phyloP scores from a whole-genome alignment of 2,888 invertebrate genomes.

The Hydraecia micacea region DNA sequence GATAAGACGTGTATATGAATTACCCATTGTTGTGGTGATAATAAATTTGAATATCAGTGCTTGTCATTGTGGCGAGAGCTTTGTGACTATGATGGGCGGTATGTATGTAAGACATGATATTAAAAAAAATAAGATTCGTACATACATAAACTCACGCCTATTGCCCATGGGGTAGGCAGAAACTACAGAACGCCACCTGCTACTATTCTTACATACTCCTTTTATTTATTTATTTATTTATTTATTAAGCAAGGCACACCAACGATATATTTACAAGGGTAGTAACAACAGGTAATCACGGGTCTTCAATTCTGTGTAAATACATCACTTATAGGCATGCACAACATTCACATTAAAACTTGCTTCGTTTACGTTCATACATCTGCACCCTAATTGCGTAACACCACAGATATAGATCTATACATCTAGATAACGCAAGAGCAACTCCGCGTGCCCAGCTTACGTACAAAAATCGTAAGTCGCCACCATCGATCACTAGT shows the following conservation, averaged over 20 bases:
- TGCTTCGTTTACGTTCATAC: not conserved
- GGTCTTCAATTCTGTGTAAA: too few species aligned
- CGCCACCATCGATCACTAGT: too few species aligned
- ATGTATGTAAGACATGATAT: not conserved
- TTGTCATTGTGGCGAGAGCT: conserved; percentile 28
- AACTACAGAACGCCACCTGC: not conserved
- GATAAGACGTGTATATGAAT: conserved; percentile 52
- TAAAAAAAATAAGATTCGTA: not conserved
- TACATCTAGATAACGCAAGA: too few species aligned
- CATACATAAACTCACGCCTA: not conserved
- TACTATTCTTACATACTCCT: not conserved
- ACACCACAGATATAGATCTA: too few species aligned
- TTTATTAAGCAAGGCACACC: too few species aligned
- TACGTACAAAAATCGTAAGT: too few species aligned
- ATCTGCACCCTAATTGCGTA: not conserved
- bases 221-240: too few species aligned
- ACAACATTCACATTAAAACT: too few species aligned
- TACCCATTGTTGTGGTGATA: conserved; percentile 45
- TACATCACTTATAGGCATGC: too few species aligned
- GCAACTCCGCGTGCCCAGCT: too few species aligned
- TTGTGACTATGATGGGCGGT: conserved; percentile 4
- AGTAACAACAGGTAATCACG: too few species aligned
- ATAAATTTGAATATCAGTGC: conserved; percentile 57
- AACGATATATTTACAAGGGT: too few species aligned
- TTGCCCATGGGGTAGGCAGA: not conserved